phyloP scores from a whole-genome alignment of 2,797 vertebrate genomes.

The Microcaecilia unicolor region DNA sequence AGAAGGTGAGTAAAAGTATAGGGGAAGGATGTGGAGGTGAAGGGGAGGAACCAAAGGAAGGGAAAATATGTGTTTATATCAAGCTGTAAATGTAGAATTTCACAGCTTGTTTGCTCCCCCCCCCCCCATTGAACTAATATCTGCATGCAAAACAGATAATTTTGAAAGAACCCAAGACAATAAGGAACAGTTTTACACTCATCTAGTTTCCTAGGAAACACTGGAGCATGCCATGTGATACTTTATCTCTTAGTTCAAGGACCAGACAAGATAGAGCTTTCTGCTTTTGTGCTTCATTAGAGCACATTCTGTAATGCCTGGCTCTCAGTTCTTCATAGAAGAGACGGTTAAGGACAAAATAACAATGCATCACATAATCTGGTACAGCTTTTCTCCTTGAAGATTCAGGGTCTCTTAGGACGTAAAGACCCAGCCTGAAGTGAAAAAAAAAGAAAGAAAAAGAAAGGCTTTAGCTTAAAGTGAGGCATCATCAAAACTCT shows the following conservation, averaged over 20 bases:
- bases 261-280: constrained; percentile 3
- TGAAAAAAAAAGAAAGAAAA: no score
- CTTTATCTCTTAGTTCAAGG: constrained; percentile 55
- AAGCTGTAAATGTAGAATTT: no score
- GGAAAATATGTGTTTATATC: no score
- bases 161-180: constrained; percentile 55
- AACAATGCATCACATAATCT: background rate
- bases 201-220: constrained; percentile 62
- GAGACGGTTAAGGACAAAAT: constrained; percentile 3
- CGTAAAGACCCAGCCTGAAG: no score
- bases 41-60: no score
- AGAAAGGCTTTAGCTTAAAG: background rate
- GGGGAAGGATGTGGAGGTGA: no score
- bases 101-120: no score
- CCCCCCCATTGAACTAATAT: no score
- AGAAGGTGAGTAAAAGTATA: no score
- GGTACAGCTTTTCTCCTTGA: background rate
- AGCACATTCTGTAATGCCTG: constrained; percentile 1
- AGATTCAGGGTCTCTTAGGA: constrained; percentile 5
- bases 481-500: constrained; percentile 3
- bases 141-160: no score
- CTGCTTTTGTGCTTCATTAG: constrained; percentile 12
- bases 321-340: constrained; percentile 17
- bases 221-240: constrained; percentile 37
- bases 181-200: constrained; percentile 50